Percentiles rank a stretch among this genome's conserved stretches.
Conservation (phyloP, 2,888 invertebrate species). For the Yponomeuta evonymella region DNA sequence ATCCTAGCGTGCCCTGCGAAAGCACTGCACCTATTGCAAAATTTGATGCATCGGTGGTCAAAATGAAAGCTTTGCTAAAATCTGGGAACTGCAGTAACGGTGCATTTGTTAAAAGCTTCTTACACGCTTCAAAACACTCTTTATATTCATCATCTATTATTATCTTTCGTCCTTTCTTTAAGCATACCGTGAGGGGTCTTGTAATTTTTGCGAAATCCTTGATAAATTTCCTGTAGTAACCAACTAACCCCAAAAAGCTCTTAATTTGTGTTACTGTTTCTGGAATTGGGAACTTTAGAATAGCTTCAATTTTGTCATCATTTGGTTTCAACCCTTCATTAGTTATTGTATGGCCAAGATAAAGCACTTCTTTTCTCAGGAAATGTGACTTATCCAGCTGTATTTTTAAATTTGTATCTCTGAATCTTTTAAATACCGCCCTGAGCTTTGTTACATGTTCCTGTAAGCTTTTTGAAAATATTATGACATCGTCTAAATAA, state of each 20-base stretch:
- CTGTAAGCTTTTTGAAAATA: constrained; percentile 29
- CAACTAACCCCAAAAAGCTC: constrained; percentile 29
- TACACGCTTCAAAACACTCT: constrained; percentile 27
- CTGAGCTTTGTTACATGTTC: constrained; percentile 24
- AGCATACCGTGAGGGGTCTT: constrained; percentile 28
- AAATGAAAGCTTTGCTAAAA: constrained; percentile 25
- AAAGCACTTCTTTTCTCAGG: constrained; percentile 24
- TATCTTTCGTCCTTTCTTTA: constrained; percentile 27
- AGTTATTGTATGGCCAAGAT: constrained; percentile 1
- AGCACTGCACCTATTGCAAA: constrained; percentile 11
- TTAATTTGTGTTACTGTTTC: constrained; percentile 29
- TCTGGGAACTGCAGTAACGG: constrained; percentile 42
- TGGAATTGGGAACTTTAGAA: constrained; percentile 28
- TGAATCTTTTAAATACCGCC: constrained; percentile 26
- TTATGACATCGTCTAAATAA: constrained; percentile 40
- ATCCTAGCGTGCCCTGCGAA: constrained; percentile 22
- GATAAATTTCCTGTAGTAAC: constrained; percentile 30
- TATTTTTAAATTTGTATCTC: constrained; percentile 26
- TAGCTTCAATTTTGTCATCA: constrained; percentile 29
- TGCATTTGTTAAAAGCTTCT: constrained; percentile 30
- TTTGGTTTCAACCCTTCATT: constrained; percentile 24
- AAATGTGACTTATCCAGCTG: constrained; percentile 27
- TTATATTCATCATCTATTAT: constrained; percentile 22
- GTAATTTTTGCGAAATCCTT: constrained; percentile 28
- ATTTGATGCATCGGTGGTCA: constrained; percentile 13